phyloP scores from a whole-genome alignment of 2,797 vertebrate genomes.

The Tapera naevia region DNA sequence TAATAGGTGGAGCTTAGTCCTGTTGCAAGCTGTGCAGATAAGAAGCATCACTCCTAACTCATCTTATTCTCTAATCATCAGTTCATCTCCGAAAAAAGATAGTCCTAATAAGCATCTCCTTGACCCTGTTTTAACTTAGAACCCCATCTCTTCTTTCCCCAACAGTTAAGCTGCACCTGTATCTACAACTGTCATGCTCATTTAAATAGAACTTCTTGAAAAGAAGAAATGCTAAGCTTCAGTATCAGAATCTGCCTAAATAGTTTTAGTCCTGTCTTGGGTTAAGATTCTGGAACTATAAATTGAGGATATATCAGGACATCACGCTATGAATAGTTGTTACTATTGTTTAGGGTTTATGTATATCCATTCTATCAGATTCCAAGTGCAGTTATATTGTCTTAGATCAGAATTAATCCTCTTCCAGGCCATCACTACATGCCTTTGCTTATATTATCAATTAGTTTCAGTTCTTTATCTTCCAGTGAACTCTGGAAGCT shows the following conservation, averaged over 20 bases:
- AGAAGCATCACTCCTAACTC: not conserved
- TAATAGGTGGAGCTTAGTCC: not conserved
- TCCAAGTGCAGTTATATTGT: not conserved
- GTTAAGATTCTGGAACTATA: not conserved
- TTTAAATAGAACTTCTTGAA: not conserved
- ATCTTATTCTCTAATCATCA: not conserved
- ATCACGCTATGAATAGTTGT: not conserved
- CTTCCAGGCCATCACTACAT: not conserved
- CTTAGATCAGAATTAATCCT: not conserved
- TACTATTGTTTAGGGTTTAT: not conserved
- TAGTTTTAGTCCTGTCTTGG: not conserved
- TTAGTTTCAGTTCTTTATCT: not conserved
- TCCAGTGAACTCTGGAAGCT: not conserved
- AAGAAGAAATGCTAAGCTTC: not conserved
- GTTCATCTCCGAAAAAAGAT: not conserved
- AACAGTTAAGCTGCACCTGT: not conserved
- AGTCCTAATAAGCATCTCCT: not conserved
- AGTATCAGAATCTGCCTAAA: not conserved
- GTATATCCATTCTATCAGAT: not conserved
- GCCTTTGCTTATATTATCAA: not conserved
- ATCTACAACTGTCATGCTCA: not conserved
- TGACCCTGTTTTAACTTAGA: not conserved
- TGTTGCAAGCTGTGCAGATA: not conserved
- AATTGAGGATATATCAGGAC: not conserved
- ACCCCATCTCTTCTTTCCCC: not conserved